Evolutionary conservation across 1,140 invertebrate species (phyloP).

Genomic region (Drosophila sp.): DNA sequence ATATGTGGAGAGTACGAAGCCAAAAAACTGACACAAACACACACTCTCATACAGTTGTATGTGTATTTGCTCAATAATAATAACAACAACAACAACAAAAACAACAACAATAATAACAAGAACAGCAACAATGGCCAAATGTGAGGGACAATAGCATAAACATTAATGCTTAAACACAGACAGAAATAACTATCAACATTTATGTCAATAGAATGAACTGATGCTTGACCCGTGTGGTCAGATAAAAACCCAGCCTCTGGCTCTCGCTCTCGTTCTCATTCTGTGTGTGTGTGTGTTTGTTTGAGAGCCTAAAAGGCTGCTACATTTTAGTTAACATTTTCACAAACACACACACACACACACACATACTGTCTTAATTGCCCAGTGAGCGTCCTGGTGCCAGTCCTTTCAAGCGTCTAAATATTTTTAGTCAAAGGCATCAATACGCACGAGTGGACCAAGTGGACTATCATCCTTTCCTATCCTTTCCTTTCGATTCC

Average conservation of each 20-base stretch:
- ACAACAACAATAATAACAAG: conserved; percentile 16
- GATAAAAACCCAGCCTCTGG: conserved; percentile 52
- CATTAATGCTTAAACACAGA: conserved; percentile 74
- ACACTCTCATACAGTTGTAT: conserved; percentile 33
- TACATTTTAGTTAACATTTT: conserved; percentile 47
- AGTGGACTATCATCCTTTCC: not conserved
- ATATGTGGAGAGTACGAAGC: conserved; percentile 8
- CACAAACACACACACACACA: not conserved
- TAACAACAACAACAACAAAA: conserved; percentile 20
- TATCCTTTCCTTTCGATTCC: conserved; percentile 1
- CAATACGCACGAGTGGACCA: conserved; percentile 40
- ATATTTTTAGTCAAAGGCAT: conserved; percentile 54
- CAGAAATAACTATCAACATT: conserved; percentile 78
- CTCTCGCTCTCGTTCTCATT: not conserved
- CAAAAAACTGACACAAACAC: conserved; percentile 34
- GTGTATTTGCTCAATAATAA: conserved; percentile 57
- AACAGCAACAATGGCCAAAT: conserved; percentile 22
- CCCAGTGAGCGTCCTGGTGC: conserved; percentile 10
- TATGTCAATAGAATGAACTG: conserved; percentile 80
- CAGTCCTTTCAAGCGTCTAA: conserved; percentile 43
- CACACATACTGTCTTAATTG: conserved; percentile 29
- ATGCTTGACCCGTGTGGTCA: conserved; percentile 72
- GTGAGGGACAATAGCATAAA: conserved; percentile 66
- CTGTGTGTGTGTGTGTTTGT: not conserved
- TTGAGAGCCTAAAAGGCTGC: conserved; percentile 24